A percentile compares a stretch with the other conserved stretches of the same genome.
Conservation (phyloP, 1,140 invertebrate genomes). For the Bombus cullumanus region DNA sequence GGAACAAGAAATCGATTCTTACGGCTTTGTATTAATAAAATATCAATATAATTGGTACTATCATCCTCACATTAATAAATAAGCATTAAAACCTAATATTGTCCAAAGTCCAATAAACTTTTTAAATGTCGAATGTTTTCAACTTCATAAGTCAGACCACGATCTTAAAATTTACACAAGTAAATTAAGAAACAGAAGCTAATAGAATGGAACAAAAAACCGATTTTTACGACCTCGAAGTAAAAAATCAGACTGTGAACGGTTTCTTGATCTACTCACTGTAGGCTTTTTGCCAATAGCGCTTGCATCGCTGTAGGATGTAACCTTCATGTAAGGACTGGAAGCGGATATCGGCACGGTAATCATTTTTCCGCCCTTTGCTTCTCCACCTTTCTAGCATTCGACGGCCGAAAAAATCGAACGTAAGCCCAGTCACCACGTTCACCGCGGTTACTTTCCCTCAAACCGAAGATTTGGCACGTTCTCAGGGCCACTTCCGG, state of each 20-base stretch:
- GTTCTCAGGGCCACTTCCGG: slow-evolving; percentile 5
- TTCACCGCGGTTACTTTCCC: neutral
- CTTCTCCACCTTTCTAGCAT: slow-evolving; percentile 14
- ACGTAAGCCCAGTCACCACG: neutral
- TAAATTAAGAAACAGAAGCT: neutral
- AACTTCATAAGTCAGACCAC: no score
- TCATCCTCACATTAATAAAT: no score
- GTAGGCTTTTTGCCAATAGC: slow-evolving; percentile 73
- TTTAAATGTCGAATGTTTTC: no score
- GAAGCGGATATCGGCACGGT: slow-evolving; percentile 78
- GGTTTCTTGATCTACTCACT: slow-evolving; percentile 70
- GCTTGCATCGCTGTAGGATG: slow-evolving; percentile 79
- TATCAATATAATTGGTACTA: no score
- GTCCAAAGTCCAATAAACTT: no score
- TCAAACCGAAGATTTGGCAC: neutral
- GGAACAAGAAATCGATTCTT: neutral
- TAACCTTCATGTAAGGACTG: slow-evolving; percentile 77
- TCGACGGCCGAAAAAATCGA: neutral
- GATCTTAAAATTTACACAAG: neutral
- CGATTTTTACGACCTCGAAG: neutral
- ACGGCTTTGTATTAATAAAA: neutral
- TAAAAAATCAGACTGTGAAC: slow-evolving; percentile 11
- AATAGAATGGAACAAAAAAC: neutral
- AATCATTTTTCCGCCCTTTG: slow-evolving; percentile 73
- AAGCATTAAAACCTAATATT: no score